Evolutionary conservation across 2,888 invertebrate species (phyloP).

Genomic region (Andrena praecox): DNA sequence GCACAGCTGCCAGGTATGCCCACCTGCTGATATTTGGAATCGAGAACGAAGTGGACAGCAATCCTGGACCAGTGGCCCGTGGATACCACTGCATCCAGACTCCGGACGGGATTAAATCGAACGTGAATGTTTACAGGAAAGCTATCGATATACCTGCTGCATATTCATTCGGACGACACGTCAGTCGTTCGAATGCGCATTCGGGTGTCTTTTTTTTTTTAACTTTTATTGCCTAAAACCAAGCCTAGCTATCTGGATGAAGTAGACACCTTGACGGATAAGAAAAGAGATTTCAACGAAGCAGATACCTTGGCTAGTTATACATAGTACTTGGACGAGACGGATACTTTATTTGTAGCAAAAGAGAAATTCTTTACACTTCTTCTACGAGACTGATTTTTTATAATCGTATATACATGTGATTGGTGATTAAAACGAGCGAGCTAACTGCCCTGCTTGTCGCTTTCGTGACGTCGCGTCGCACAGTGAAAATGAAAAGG

Average conservation of each 20-base stretch:
- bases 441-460: neutral
- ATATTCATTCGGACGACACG: neutral
- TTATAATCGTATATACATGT: neutral
- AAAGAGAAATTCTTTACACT: too few species aligned
- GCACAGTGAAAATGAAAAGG: neutral
- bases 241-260: neutral
- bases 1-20: slow-evolving; percentile 73
- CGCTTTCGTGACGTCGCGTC: neutral
- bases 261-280: neutral
- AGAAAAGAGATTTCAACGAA: neutral
- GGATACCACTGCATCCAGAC: slow-evolving; percentile 31
- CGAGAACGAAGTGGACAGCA: slow-evolving; percentile 69
- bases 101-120: slow-evolving; percentile 35
- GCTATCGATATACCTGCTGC: neutral
- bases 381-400: neutral
- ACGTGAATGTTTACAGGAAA: neutral
- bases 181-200: neutral
- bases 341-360: too few species aligned
- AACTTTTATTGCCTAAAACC: neutral
- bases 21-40: slow-evolving; percentile 70
- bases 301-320: neutral
- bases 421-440: neutral
- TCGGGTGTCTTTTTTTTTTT: neutral
- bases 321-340: too few species aligned
- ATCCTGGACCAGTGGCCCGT: slow-evolving; percentile 53